Percentiles rank a stretch among this genome's conserved stretches.
Evolutionary conservation across 2,888 invertebrate species (phyloP).

Genomic region (Thumatha senex): DNA sequence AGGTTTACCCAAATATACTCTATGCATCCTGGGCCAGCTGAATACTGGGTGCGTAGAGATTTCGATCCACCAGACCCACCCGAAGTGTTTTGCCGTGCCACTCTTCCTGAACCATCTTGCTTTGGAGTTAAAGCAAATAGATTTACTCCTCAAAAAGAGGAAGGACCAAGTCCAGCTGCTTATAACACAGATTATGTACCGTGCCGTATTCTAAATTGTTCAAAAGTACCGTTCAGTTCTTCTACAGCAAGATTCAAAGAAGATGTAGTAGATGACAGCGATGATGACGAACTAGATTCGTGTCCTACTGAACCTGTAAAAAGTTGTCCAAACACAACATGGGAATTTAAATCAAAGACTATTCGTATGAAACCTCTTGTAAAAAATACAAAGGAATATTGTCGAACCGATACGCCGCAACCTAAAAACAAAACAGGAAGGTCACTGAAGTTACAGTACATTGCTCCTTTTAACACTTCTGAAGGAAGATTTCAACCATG

Average conservation of each 20-base stretch:
- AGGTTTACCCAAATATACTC: constrained; percentile 47
- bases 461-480: constrained; percentile 62
- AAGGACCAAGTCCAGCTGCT: constrained; percentile 62
- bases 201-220: constrained; percentile 47
- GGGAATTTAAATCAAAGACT: constrained; percentile 66
- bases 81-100: constrained; percentile 44
- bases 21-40: constrained; percentile 57
- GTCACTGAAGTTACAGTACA: constrained; percentile 40
- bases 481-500: constrained; percentile 65
- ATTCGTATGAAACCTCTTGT: constrained; percentile 53
- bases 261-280: constrained; percentile 29
- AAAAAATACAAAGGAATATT: constrained; percentile 46
- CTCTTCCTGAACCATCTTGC: constrained; percentile 49
- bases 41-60: constrained; percentile 54
- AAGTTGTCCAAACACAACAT: constrained; percentile 45
- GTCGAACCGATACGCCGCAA: constrained; percentile 53
- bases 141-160: constrained; percentile 49
- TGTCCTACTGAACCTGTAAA: constrained; percentile 8
- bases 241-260: constrained; percentile 56
- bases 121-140: constrained; percentile 62
- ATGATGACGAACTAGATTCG: constrained; percentile 28
- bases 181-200: constrained; percentile 43
- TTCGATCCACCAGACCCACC: constrained; percentile 53
- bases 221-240: constrained; percentile 55
- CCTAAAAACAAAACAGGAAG: constrained; percentile 23